phyloP scores from a whole-genome alignment of 2,797 vertebrate species.

The Lagodon rhomboides region DNA sequence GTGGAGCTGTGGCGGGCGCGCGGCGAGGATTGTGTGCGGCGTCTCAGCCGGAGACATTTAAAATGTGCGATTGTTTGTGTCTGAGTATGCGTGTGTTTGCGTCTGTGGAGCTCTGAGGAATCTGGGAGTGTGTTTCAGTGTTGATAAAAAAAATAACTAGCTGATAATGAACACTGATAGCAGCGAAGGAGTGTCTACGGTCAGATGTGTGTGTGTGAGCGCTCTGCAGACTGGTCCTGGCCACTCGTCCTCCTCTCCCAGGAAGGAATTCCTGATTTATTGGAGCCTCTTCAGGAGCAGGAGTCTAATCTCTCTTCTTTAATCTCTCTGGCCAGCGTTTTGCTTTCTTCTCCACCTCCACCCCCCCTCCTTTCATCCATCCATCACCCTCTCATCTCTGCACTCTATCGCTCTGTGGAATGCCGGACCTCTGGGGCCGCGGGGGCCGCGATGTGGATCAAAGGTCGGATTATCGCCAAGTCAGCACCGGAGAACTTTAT shows the following conservation, averaged over 20 bases:
- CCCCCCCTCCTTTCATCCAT: constrained; percentile 75
- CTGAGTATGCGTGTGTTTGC: not conserved
- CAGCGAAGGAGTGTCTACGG: constrained; percentile 48
- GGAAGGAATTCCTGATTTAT: constrained; percentile 79
- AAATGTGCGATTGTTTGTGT: constrained; percentile 51
- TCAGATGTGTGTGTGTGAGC: constrained; percentile 9
- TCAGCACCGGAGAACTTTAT: constrained; percentile 73
- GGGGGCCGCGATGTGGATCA: constrained; percentile 69
- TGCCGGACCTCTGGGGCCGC: constrained; percentile 74
- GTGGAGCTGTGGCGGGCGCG: constrained; percentile 50
- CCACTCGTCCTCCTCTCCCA: constrained; percentile 51
- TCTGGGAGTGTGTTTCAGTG: constrained; percentile 68
- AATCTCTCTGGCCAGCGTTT: constrained; percentile 77
- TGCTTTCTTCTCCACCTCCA: constrained; percentile 78
- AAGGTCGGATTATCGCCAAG: constrained; percentile 79
- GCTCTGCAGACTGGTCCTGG: constrained; percentile 39
- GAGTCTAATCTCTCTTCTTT: constrained; percentile 82
- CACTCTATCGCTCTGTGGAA: constrained; percentile 80
- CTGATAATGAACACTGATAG: constrained; percentile 54
- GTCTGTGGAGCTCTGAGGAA: constrained; percentile 52
- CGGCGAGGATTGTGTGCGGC: constrained; percentile 32
- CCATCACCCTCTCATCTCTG: constrained; percentile 79
- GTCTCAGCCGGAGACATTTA: constrained; percentile 42
- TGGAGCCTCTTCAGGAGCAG: constrained; percentile 74
- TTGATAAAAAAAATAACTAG: constrained; percentile 66